Percentiles rank a stretch among this genome's conserved stretches.
Conservation (phyloP, 1,140 invertebrate species). For the Neodiprion virginianus region DNA sequence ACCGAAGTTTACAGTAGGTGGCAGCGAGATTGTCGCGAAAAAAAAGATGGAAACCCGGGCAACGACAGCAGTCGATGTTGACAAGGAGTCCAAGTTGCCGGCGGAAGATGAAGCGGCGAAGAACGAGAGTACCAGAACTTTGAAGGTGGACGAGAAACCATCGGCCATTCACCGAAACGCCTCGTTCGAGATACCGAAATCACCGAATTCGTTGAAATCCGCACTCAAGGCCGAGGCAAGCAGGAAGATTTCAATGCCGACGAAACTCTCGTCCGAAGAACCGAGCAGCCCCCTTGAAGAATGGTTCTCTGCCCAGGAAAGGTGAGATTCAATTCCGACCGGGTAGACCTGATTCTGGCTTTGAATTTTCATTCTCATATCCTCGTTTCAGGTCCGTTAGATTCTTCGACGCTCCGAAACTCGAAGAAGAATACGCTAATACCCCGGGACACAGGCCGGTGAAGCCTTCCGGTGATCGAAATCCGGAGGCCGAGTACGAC, state of each 20-base stretch:
- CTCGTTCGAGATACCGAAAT: slow-evolving; percentile 9
- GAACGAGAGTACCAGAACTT: not conserved
- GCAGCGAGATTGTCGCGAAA: not conserved
- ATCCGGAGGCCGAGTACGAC: slow-evolving; percentile 14
- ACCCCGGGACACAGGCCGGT: slow-evolving; percentile 4
- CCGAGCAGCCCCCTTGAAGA: slow-evolving; percentile 7
- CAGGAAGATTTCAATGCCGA: slow-evolving; percentile 42
- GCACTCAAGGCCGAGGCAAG: slow-evolving; percentile 32
- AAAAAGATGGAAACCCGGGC: not conserved
- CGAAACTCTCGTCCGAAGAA: slow-evolving; percentile 32
- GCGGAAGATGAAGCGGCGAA: not conserved
- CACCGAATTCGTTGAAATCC: not conserved
- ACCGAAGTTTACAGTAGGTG: slow-evolving; percentile 12
- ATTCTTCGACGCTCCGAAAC: slow-evolving; percentile 4
- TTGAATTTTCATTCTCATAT: not conserved
- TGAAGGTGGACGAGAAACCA: not conserved
- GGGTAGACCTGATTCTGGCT: not conserved
- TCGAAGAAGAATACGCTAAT: slow-evolving; percentile 6
- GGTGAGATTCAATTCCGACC: slow-evolving; percentile 3
- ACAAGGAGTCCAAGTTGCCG: no score
- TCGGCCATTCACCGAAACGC: not conserved
- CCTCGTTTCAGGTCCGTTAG: slow-evolving; percentile 8
- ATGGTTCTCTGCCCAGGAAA: slow-evolving; percentile 15
- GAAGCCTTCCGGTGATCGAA: slow-evolving; percentile 15
- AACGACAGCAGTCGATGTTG: not conserved